These are phyloP conservation scores for Chlamydotis undulata DNA, from an alignment of 2,113 vertebrate genomes.

Conservation along the genomic window DNA sequence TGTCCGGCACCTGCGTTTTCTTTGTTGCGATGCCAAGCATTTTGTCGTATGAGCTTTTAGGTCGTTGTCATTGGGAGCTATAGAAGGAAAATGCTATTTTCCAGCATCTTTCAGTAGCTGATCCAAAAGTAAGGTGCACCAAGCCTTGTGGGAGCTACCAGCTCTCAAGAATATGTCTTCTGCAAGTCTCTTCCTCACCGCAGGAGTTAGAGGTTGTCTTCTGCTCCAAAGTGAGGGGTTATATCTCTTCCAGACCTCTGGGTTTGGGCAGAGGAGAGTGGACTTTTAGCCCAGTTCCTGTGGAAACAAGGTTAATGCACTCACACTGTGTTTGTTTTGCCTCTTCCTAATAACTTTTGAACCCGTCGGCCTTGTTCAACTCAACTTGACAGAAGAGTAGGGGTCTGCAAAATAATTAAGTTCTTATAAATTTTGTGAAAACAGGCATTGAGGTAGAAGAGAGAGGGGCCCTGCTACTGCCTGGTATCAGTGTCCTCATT, in stretches of 20 bases:
- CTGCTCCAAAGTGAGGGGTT: not conserved
- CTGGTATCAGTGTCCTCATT: fast-evolving
- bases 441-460: not conserved
- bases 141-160: not conserved
- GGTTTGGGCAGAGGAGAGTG: not conserved
- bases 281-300: not conserved
- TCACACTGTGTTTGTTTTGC: constrained; percentile 12
- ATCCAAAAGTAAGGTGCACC: not conserved
- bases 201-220: not conserved
- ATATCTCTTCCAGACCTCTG: not conserved
- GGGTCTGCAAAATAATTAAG: not conserved
- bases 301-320: constrained; percentile 15
- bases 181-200: not conserved
- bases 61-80: not conserved
- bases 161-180: not conserved
- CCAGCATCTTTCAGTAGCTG: not conserved
- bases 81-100: not conserved
- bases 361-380: not conserved
- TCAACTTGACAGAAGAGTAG: constrained; percentile 17
- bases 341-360: constrained; percentile 28
- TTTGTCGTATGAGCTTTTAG: not conserved
- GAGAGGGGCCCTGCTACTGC: not conserved
- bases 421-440: not conserved
- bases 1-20: not conserved
- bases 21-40: not conserved